phyloP scores from a whole-genome alignment of 1,140 invertebrate genomes.

The Eriosoma lanigerum region DNA sequence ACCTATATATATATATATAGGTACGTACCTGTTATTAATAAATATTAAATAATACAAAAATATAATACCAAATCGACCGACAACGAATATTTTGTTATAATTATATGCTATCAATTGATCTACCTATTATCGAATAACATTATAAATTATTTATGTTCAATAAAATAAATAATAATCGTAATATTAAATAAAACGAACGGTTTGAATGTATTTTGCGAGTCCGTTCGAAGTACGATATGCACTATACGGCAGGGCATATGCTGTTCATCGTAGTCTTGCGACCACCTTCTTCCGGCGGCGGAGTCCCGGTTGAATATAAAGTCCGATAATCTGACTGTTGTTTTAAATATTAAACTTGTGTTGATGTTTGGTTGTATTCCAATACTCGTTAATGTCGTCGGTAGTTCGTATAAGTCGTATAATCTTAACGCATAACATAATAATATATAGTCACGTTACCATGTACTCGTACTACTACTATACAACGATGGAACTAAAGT shows the following conservation, averaged over 20 bases:
- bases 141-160: too few species aligned
- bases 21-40: too few species aligned
- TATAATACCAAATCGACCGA: too few species aligned
- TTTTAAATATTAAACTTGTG: not conserved
- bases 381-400: slow-evolving; percentile 15
- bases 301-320: not conserved
- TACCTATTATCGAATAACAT: too few species aligned
- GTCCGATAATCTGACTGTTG: not conserved
- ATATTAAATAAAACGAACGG: too few species aligned
- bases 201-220: too few species aligned
- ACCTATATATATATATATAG: too few species aligned
- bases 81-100: too few species aligned
- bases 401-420: not conserved
- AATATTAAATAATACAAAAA: too few species aligned
- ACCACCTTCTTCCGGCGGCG: not conserved
- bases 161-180: too few species aligned
- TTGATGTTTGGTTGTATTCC: slow-evolving; percentile 20
- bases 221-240: too few species aligned
- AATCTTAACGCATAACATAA: not conserved
- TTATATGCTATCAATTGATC: too few species aligned
- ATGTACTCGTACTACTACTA: not conserved
- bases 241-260: not conserved
- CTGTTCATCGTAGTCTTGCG: not conserved
- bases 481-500: slow-evolving; percentile 10
- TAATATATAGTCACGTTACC: not conserved